Conservation (phyloP, 1,140 invertebrate genomes). For the Papilio polyxenes region DNA sequence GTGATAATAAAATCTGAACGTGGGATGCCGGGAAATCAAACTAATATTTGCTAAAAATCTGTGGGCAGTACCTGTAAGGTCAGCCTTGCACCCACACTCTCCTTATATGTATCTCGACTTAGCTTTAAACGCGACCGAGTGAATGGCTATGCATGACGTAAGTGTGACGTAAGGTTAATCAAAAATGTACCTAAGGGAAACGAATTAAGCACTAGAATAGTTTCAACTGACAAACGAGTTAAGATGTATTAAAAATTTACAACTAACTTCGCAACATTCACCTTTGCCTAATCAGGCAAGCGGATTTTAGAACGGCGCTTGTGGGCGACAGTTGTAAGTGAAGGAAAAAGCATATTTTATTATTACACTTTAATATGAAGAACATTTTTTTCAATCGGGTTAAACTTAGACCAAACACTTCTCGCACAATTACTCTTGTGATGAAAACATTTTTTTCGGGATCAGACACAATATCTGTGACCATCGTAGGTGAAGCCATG, state of each 20-base stretch:
- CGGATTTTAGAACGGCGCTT: slow-evolving; percentile 75
- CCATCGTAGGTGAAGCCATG: too few relatives aligned
- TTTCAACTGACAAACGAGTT: background rate
- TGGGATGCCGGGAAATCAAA: slow-evolving; percentile 73
- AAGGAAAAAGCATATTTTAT: slow-evolving; percentile 53
- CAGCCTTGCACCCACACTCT: slow-evolving; percentile 78
- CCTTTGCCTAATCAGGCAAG: slow-evolving; percentile 78
- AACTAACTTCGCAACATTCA: slow-evolving; percentile 74
- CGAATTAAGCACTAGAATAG: slow-evolving; percentile 18
- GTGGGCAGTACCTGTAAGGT: slow-evolving; percentile 76
- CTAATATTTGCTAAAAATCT: slow-evolving; percentile 65
- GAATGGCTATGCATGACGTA: slow-evolving; percentile 43
- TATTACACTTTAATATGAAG: slow-evolving; percentile 27
- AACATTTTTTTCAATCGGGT: background rate
- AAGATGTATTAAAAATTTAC: slow-evolving; percentile 41
- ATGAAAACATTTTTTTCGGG: background rate
- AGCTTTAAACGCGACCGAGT: slow-evolving; percentile 54
- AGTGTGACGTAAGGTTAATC: slow-evolving; percentile 26
- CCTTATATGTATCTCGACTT: slow-evolving; percentile 71
- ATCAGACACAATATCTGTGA: background rate
- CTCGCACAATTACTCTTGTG: background rate
- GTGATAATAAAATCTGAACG: slow-evolving; percentile 60
- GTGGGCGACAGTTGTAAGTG: slow-evolving; percentile 68
- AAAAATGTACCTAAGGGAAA: slow-evolving; percentile 40
- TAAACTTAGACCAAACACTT: background rate